Conservation (phyloP, 2,888 invertebrate species). For the Nipponacmea schrenckii region DNA sequence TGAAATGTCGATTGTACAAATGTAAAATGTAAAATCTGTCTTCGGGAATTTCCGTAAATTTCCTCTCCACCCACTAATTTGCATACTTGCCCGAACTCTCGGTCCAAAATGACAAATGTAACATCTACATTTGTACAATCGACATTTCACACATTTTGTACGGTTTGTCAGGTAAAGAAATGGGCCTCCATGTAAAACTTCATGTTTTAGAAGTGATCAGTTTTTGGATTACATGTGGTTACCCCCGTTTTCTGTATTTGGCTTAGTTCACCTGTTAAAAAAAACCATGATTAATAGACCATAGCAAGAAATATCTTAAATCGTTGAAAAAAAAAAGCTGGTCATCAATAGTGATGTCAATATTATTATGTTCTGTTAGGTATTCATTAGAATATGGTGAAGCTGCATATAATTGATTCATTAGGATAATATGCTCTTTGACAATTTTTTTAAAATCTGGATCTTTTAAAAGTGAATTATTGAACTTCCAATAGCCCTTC, state of each 20-base stretch:
- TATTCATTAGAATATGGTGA: neutral
- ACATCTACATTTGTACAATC: no score
- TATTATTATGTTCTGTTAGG: neutral
- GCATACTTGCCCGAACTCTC: constrained; percentile 7
- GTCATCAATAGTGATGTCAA: constrained; percentile 3
- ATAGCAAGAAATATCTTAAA: constrained; percentile 8
- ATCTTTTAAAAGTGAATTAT: constrained; percentile 17
- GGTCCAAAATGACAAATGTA: no score
- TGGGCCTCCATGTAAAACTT: constrained; percentile 19
- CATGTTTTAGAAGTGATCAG: constrained; percentile 9
- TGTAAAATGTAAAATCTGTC: no score
- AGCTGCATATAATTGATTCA: neutral
- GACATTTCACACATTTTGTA: constrained; percentile 14
- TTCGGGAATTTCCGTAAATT: no score
- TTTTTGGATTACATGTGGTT: constrained; percentile 10
- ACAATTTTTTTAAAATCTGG: constrained; percentile 1
- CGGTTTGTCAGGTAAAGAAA: constrained; percentile 5
- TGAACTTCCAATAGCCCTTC: constrained; percentile 23
- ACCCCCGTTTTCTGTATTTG: constrained; percentile 12
- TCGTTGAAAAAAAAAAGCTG: neutral
- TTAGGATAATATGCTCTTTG: neutral
- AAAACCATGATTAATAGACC: constrained; percentile 6
- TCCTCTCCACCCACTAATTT: no score
- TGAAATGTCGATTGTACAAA: no score
- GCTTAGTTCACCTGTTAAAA: constrained; percentile 1